These are phyloP conservation scores for Axis porcinus DNA, from an alignment of 2,113 vertebrate species.

Conservation along the genomic window DNA sequence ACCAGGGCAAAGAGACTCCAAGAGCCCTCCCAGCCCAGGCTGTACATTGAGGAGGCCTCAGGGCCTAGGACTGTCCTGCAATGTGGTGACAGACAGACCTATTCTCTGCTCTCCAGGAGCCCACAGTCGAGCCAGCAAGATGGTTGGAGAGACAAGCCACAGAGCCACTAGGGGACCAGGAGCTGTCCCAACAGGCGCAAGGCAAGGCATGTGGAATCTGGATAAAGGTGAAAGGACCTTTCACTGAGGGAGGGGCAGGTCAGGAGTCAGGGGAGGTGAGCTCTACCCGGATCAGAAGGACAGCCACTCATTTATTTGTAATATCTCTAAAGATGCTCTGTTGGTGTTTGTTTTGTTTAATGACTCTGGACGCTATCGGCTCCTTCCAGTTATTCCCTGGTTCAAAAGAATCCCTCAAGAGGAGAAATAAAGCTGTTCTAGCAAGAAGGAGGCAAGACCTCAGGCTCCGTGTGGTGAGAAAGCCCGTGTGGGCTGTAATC, in stretches of 20 bases:
- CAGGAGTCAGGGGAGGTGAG: background rate
- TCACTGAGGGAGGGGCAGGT: background rate
- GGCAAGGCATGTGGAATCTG: fast-evolving
- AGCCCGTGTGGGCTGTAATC: background rate
- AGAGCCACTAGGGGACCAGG: background rate
- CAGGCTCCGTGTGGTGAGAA: background rate
- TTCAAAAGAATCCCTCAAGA: background rate
- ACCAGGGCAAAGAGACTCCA: background rate
- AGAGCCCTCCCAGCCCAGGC: background rate
- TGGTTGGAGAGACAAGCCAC: background rate
- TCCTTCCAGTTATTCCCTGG: background rate
- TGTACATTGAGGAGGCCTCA: fast-evolving
- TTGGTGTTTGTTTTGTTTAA: background rate
- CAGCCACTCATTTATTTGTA: background rate
- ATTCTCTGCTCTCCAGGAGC: background rate
- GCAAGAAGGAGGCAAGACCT: background rate
- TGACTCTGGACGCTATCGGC: background rate
- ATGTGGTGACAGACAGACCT: background rate
- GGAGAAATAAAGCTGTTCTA: background rate
- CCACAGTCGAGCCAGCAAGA: fast-evolving
- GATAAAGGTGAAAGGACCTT: background rate
- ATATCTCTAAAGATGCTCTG: background rate
- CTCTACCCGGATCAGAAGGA: background rate
- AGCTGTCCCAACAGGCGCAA: background rate
- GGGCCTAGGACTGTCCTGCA: background rate